Evolutionary conservation across 2,797 vertebrate species (phyloP).

Genomic region (Myoxocephalus aenaeus): DNA sequence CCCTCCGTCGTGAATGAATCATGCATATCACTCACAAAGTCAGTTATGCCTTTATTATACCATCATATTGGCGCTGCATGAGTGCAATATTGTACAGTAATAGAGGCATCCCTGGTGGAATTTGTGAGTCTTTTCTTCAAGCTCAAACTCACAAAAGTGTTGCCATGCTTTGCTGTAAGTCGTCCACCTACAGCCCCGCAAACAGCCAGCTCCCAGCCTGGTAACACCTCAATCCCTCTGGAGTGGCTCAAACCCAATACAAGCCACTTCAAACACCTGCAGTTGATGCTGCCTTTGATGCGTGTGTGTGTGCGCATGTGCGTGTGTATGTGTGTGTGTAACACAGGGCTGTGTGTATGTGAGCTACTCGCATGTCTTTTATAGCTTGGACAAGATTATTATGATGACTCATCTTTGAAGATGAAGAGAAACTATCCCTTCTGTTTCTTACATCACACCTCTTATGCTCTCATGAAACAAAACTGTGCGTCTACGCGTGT

Average conservation of each 20-base stretch:
- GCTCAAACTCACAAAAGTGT: slow-evolving; percentile 12
- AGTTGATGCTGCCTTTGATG: slow-evolving; percentile 59
- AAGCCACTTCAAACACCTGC: slow-evolving; percentile 65
- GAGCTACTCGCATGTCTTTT: slow-evolving; percentile 41
- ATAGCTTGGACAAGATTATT: slow-evolving; percentile 51
- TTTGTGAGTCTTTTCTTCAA: slow-evolving; percentile 1
- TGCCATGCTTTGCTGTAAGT: slow-evolving; percentile 27
- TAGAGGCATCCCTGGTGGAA: not conserved
- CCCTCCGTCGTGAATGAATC: slow-evolving; percentile 2
- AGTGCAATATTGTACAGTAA: slow-evolving; percentile 10
- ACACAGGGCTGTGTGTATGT: not conserved
- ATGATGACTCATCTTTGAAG: slow-evolving; percentile 60
- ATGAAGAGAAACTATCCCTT: slow-evolving; percentile 49
- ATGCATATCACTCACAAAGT: slow-evolving; percentile 26
- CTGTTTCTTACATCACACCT: slow-evolving; percentile 50
- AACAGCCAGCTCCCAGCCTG: slow-evolving; percentile 3
- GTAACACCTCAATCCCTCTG: slow-evolving; percentile 52
- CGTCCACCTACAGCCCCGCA: slow-evolving; percentile 25
- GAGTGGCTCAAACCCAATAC: slow-evolving; percentile 62
- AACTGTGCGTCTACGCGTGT: slow-evolving; percentile 11
- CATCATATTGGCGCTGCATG: slow-evolving; percentile 6
- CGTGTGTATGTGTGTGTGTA: slow-evolving; percentile 10
- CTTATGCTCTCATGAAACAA: slow-evolving; percentile 29
- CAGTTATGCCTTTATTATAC: slow-evolving; percentile 6
- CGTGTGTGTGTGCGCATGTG: slow-evolving; percentile 14